Conservation (phyloP, 2,113 vertebrate genomes). For the Psettodes erumei region DNA sequence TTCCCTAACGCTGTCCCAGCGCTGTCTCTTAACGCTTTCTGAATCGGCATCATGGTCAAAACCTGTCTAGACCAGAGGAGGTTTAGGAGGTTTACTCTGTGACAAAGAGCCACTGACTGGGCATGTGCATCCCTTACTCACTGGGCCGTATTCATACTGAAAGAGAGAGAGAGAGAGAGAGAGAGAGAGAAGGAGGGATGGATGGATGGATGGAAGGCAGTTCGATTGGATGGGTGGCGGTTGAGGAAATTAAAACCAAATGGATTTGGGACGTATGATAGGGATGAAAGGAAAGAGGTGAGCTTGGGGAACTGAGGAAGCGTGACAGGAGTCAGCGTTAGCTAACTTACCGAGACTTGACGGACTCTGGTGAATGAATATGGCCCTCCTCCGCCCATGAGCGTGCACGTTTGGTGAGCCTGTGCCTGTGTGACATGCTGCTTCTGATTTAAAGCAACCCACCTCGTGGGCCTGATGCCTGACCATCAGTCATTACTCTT, state of each 20-base stretch:
- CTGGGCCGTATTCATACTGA: slow-evolving; percentile 83
- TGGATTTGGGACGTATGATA: slow-evolving; percentile 38
- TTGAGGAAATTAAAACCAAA: slow-evolving; percentile 45
- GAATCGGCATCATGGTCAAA: slow-evolving; percentile 66
- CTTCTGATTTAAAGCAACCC: slow-evolving; percentile 82
- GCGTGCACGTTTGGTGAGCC: slow-evolving; percentile 72
- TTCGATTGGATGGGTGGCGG: slow-evolving; percentile 21
- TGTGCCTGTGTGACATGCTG: slow-evolving; percentile 87
- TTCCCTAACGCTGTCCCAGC: slow-evolving; percentile 82
- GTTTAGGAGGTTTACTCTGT: slow-evolving; percentile 75
- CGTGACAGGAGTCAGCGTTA: not conserved
- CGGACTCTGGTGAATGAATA: slow-evolving; percentile 80
- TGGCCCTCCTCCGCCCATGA: slow-evolving; percentile 79
- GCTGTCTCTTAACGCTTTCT: slow-evolving; percentile 75
- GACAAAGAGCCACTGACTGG: slow-evolving; percentile 66
- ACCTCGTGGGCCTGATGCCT: slow-evolving; percentile 68
- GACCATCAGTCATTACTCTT: slow-evolving; percentile 61
- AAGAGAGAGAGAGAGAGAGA: slow-evolving; percentile 26
- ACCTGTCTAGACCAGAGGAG: slow-evolving; percentile 73
- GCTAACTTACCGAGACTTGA: slow-evolving; percentile 23
- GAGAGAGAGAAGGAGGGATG: slow-evolving; percentile 28
- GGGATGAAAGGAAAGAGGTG: slow-evolving; percentile 43
- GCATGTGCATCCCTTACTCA: slow-evolving; percentile 84
- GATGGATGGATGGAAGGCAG: slow-evolving; percentile 47
- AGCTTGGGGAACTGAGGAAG: slow-evolving; percentile 13